These are phyloP conservation scores for Melanchra persicariae DNA, from an alignment of 2,888 invertebrate genomes.

Conservation along the genomic window DNA sequence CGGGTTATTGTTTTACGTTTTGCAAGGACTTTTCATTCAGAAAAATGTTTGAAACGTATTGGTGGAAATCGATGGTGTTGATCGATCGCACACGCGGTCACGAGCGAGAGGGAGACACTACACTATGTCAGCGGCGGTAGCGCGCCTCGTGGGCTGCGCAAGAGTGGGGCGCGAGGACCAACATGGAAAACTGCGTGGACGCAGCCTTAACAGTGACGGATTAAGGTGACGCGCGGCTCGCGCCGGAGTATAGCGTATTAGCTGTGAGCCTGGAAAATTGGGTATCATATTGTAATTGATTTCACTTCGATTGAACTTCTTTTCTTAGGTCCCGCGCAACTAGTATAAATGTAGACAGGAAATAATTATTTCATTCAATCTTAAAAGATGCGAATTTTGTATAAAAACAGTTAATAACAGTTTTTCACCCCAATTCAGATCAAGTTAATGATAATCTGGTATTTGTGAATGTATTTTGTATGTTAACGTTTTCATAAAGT, in stretches of 20 bases:
- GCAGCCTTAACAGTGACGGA: slow-evolving; percentile 71
- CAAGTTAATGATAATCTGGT: too few relatives aligned
- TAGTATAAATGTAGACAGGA: background rate
- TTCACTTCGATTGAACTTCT: background rate
- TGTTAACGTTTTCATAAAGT: background rate
- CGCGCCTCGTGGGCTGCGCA: slow-evolving; percentile 73
- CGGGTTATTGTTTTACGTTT: slow-evolving; percentile 66
- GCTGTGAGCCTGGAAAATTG: slow-evolving; percentile 28
- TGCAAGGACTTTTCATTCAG: slow-evolving; percentile 86
- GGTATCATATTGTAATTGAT: background rate
- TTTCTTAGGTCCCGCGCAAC: too few relatives aligned
- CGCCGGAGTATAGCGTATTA: slow-evolving; percentile 6
- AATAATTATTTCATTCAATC: background rate
- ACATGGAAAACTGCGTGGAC: slow-evolving; percentile 84
- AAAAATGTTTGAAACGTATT: slow-evolving; percentile 84
- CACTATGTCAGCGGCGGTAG: slow-evolving; percentile 72
- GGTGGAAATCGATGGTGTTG: slow-evolving; percentile 77
- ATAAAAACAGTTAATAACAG: too few relatives aligned
- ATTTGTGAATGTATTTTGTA: too few relatives aligned
- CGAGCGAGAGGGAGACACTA: slow-evolving; percentile 80
- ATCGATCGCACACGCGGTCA: slow-evolving; percentile 82
- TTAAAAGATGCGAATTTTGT: too few relatives aligned
- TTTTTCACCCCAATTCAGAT: too few relatives aligned
- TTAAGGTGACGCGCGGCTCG: slow-evolving; percentile 32
- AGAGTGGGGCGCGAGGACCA: slow-evolving; percentile 83